These are phyloP conservation scores for Graphium colonna DNA, from an alignment of 2,888 invertebrate genomes.

Conservation along the genomic window DNA sequence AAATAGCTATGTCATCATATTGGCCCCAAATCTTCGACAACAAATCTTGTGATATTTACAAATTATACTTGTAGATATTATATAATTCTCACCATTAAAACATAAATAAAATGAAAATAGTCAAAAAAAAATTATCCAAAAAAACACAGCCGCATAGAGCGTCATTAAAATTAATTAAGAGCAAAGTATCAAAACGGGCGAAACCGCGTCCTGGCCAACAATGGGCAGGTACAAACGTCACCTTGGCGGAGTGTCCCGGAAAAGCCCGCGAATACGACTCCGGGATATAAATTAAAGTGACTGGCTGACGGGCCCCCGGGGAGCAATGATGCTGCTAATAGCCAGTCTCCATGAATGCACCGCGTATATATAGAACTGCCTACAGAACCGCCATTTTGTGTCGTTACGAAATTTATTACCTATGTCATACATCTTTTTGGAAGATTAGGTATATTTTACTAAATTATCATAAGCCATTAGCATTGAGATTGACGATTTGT, in stretches of 20 bases:
- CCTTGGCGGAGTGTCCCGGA: slow-evolving; percentile 37
- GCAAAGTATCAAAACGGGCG: slow-evolving; percentile 40
- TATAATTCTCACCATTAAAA: too few relatives aligned
- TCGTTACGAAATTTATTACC: slow-evolving; percentile 1
- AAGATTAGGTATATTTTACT: too few relatives aligned
- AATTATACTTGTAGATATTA: too few relatives aligned
- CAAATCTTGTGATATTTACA: too few relatives aligned
- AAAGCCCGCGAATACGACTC: slow-evolving; percentile 40
- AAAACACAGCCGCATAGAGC: neutral
- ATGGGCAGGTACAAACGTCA: slow-evolving; percentile 57
- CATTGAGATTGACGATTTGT: too few relatives aligned
- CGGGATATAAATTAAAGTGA: slow-evolving; percentile 36
- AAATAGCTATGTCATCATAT: neutral
- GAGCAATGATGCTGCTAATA: slow-evolving; percentile 25
- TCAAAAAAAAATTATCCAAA: too few relatives aligned
- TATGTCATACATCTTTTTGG: too few relatives aligned
- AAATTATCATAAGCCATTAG: too few relatives aligned
- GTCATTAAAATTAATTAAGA: slow-evolving; percentile 9
- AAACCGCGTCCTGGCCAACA: slow-evolving; percentile 34
- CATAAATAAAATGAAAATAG: too few relatives aligned
- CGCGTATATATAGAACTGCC: neutral
- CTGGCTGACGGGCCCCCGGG: slow-evolving; percentile 29
- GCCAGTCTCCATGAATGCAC: slow-evolving; percentile 13
- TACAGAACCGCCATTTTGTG: neutral
- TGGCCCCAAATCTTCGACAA: neutral